These are phyloP conservation scores for Chinchilla lanigera DNA, from an alignment of 2,113 vertebrate genomes.

Conservation along the genomic window DNA sequence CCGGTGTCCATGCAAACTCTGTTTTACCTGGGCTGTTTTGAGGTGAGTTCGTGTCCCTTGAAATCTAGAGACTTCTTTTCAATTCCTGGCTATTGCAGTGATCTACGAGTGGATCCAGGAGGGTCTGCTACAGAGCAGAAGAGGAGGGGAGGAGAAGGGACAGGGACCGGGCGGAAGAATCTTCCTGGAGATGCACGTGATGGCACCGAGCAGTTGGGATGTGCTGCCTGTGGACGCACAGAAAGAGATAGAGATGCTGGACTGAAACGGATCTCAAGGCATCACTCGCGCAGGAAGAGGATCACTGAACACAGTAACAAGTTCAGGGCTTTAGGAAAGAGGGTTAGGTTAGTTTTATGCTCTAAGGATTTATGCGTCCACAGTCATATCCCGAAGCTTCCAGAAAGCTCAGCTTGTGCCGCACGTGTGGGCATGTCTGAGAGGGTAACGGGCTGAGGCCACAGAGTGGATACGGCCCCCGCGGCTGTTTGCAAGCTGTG, in stretches of 20 bases:
- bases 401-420: background rate
- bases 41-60: background rate
- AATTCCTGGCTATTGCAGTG: background rate
- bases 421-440: background rate
- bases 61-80: background rate
- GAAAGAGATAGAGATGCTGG: background rate
- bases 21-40: background rate
- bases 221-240: background rate
- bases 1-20: background rate
- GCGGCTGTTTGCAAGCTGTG: background rate
- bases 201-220: background rate
- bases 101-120: background rate
- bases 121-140: background rate
- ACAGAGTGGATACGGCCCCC: background rate
- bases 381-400: background rate
- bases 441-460: background rate
- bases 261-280: background rate
- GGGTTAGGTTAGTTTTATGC: background rate
- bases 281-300: background rate
- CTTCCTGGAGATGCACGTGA: background rate
- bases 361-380: background rate
- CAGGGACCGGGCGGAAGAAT: background rate
- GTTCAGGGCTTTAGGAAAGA: background rate
- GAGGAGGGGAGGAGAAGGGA: background rate
- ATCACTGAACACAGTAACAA: background rate